phyloP scores from a whole-genome alignment of 2,113 vertebrate species.

The Centrocercus urophasianus region DNA sequence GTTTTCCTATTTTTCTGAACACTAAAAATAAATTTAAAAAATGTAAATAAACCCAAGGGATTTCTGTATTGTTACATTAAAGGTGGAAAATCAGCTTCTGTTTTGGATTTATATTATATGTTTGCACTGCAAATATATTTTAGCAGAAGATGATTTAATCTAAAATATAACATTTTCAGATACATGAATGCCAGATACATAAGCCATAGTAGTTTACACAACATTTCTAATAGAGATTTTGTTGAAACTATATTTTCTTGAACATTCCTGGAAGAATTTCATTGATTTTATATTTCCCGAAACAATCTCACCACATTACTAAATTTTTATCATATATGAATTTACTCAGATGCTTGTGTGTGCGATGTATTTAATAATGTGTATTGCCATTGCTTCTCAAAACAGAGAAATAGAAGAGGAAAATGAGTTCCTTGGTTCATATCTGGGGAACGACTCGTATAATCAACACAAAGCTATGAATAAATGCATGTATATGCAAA shows the following conservation, averaged over 20 bases:
- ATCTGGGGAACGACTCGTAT: background rate
- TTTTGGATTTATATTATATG: background rate
- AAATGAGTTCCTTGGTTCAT: background rate
- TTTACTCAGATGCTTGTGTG: background rate
- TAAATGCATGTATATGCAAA: background rate
- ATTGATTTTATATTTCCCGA: background rate
- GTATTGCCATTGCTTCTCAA: background rate
- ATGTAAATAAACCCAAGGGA: accelerated
- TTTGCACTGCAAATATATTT: background rate
- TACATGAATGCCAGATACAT: conserved; percentile 41
- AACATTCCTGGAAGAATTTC: background rate
- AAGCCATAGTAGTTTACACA: conserved; percentile 28
- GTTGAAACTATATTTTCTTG: conserved; percentile 8
- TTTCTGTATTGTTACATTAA: background rate
- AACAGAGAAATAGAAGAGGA: background rate
- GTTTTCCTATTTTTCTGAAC: background rate
- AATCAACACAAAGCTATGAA: background rate
- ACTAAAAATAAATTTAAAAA: background rate
- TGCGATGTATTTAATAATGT: background rate
- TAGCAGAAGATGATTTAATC: background rate
- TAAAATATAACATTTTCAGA: conserved; percentile 6
- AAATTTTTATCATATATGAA: background rate
- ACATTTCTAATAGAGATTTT: background rate
- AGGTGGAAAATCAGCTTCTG: background rate
- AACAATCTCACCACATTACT: background rate